These are phyloP conservation scores for Ahaetulla prasina DNA, from an alignment of 2,113 vertebrate species.

Conservation along the genomic window DNA sequence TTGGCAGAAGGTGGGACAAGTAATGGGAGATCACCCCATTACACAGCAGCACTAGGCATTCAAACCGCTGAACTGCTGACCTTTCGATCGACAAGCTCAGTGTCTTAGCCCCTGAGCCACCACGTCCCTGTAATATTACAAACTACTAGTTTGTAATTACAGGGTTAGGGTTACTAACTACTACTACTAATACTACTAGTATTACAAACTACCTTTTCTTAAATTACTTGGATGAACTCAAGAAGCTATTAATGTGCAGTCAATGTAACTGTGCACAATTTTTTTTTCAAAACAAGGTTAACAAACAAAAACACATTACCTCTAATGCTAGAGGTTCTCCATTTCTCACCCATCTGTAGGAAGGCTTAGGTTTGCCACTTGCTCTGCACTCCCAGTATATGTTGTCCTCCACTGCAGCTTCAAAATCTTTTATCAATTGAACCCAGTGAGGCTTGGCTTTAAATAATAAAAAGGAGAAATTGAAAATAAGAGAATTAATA, in stretches of 20 bases:
- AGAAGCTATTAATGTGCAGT: not conserved
- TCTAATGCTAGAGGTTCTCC: constrained; percentile 75
- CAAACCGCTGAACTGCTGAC: no score
- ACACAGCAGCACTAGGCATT: no score
- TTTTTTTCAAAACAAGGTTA: fast-evolving
- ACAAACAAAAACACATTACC: constrained; percentile 64
- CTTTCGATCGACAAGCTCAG: no score
- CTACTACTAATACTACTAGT: no score
- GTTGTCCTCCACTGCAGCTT: constrained; percentile 81
- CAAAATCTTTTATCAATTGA: constrained; percentile 76
- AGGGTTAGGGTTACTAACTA: no score
- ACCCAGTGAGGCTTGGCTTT: constrained; percentile 93
- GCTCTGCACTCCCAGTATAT: constrained; percentile 91
- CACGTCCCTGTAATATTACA: no score
- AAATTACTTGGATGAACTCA: not conserved
- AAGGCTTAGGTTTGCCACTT: constrained; percentile 89
- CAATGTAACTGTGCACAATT: not conserved
- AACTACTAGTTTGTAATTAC: no score
- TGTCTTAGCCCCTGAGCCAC: no score
- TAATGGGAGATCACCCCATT: no score
- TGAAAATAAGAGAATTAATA: not conserved
- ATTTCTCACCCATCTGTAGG: constrained; percentile 89
- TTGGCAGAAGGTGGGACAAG: no score
- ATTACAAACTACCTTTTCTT: not conserved
- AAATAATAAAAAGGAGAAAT: constrained; percentile 28